A percentile compares a stretch with the other conserved stretches of the same genome.
These are phyloP conservation scores for Hypsopygia costalis DNA, from an alignment of 2,888 invertebrate genomes.

Conservation along the genomic window DNA sequence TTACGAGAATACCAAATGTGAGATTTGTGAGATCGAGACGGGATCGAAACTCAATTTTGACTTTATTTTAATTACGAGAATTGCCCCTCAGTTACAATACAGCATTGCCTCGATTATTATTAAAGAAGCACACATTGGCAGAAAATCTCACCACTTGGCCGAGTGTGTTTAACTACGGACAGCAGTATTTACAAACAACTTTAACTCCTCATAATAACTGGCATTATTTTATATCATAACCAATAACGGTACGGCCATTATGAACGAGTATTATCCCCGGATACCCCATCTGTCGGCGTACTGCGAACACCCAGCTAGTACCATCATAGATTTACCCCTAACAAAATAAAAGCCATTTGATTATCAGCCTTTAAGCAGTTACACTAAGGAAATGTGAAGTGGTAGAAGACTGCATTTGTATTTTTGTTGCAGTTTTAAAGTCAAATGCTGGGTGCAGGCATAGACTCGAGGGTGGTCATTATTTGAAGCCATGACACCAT, in stretches of 20 bases:
- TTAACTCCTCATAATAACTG: constrained; percentile 41
- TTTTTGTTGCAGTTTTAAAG: constrained; percentile 37
- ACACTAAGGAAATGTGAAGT: constrained; percentile 12
- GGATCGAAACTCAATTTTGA: no score
- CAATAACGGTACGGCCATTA: constrained; percentile 39
- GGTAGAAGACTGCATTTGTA: constrained; percentile 5
- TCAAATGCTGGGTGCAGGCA: constrained; percentile 43
- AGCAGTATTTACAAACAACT: constrained; percentile 19
- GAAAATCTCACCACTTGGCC: neutral
- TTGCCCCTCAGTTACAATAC: no score
- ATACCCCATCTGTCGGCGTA: constrained; percentile 64
- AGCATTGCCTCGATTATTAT: no score
- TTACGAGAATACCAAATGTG: no score
- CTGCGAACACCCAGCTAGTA: constrained; percentile 26
- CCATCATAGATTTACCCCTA: constrained; percentile 13
- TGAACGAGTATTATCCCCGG: constrained; percentile 48
- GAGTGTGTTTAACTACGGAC: constrained; percentile 2
- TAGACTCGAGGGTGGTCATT: constrained; percentile 68
- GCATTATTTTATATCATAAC: constrained; percentile 45
- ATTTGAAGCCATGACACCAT: constrained; percentile 52
- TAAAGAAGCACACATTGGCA: no score
- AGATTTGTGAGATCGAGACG: no score
- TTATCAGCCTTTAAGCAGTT: constrained; percentile 16
- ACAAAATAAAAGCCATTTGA: constrained; percentile 10
- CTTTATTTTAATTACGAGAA: no score